phyloP scores from a whole-genome alignment of 2,797 vertebrate genomes.

The Pterois miles region DNA sequence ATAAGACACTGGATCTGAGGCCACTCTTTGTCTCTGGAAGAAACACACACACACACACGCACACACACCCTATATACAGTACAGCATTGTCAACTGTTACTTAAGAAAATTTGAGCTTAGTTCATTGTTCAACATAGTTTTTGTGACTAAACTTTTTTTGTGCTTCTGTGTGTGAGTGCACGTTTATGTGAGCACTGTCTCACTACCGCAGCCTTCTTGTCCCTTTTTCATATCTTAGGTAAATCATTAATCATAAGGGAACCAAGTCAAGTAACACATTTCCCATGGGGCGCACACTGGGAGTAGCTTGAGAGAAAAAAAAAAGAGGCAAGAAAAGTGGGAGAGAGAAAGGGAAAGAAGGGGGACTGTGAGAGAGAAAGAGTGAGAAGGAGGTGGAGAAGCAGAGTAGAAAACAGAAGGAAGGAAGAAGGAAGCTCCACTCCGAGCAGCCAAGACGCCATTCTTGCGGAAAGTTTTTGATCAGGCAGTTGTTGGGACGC shows the following conservation, averaged over 20 bases:
- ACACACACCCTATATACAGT: neutral
- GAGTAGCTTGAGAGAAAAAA: constrained; percentile 38
- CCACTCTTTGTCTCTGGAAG: constrained; percentile 61
- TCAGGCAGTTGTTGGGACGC: constrained; percentile 64
- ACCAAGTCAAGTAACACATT: constrained; percentile 67
- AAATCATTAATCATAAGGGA: constrained; percentile 80
- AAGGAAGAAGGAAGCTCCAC: constrained; percentile 42
- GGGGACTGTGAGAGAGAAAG: neutral
- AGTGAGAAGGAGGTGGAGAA: constrained; percentile 43
- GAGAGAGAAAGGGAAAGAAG: neutral
- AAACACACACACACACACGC: constrained; percentile 27
- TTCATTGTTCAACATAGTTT: constrained; percentile 32
- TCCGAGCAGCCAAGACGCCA: constrained; percentile 43
- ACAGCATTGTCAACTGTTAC: constrained; percentile 16
- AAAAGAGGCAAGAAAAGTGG: constrained; percentile 15
- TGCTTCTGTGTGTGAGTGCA: constrained; percentile 15
- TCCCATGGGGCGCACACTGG: constrained; percentile 58
- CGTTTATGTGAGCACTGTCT: constrained; percentile 43
- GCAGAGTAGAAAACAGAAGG: constrained; percentile 48
- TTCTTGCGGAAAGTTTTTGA: constrained; percentile 64
- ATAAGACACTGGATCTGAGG: constrained; percentile 79
- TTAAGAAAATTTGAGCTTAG: constrained; percentile 19
- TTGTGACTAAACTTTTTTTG: constrained; percentile 39
- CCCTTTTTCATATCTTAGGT: constrained; percentile 57
- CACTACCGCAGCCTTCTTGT: constrained; percentile 44